A percentile compares a stretch with the other conserved stretches of the same genome.
These are phyloP conservation scores for Phytoseiulus persimilis DNA, from an alignment of 2,888 invertebrate genomes.

Conservation along the genomic window DNA sequence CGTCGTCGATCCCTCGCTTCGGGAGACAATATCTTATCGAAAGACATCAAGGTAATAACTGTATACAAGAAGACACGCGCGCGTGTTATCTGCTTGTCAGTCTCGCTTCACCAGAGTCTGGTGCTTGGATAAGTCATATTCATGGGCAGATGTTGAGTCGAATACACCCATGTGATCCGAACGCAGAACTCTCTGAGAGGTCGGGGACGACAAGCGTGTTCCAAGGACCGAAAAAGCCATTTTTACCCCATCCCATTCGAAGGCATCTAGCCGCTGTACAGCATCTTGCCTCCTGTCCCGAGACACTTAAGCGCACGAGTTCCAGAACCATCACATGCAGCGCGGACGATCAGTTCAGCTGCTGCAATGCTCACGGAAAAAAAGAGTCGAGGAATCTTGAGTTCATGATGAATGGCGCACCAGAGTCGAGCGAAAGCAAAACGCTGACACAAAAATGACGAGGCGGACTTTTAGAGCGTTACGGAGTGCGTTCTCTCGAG, in stretches of 20 bases:
- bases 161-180: background rate
- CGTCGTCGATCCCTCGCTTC: too few relatives aligned
- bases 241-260: too few relatives aligned
- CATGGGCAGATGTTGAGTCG: background rate
- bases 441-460: background rate
- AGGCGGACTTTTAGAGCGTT: background rate
- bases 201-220: too few relatives aligned
- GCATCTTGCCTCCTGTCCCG: too few relatives aligned
- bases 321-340: background rate
- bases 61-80: background rate
- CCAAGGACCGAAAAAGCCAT: too few relatives aligned
- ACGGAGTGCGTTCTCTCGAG: background rate
- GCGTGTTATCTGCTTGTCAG: background rate
- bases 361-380: background rate
- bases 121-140: background rate
- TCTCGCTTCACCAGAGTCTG: background rate
- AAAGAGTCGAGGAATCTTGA: background rate
- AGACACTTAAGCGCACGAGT: background rate
- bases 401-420: background rate
- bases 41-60: too few relatives aligned
- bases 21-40: too few relatives aligned
- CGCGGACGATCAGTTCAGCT: background rate
- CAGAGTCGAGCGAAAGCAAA: background rate
- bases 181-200: too few relatives aligned
- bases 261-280: too few relatives aligned